These are phyloP conservation scores for Leptodon cayanensis DNA, from an alignment of 2,797 vertebrate species.

Conservation along the genomic window DNA sequence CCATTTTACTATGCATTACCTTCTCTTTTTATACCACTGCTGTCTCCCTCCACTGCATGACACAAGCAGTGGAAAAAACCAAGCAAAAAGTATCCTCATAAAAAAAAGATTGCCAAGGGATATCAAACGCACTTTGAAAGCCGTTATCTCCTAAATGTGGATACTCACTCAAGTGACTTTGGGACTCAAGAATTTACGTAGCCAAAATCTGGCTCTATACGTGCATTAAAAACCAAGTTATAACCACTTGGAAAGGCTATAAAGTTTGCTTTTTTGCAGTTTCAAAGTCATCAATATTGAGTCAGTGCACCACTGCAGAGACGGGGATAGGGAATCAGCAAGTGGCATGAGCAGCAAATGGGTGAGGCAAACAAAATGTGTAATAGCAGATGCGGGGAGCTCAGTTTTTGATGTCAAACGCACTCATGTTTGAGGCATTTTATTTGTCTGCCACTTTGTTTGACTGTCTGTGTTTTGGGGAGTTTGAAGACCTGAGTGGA, in stretches of 20 bases:
- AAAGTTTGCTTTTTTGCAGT: neutral
- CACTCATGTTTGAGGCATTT: neutral
- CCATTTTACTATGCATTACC: neutral
- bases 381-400: neutral
- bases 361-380: neutral
- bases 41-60: neutral
- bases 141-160: neutral
- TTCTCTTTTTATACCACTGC: neutral
- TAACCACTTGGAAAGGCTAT: neutral
- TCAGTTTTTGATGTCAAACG: neutral
- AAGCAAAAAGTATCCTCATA: neutral
- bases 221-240: neutral
- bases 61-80: neutral
- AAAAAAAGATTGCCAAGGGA: neutral
- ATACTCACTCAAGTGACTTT: neutral
- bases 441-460: neutral
- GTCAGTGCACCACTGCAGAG: neutral
- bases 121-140: neutral
- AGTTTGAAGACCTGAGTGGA: neutral
- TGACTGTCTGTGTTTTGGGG: neutral
- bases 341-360: neutral
- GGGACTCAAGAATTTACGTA: neutral
- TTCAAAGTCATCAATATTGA: neutral
- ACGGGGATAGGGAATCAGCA: neutral
- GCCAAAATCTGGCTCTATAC: neutral